phyloP scores from a whole-genome alignment of 2,113 vertebrate species.

The Notothenia rossii region DNA sequence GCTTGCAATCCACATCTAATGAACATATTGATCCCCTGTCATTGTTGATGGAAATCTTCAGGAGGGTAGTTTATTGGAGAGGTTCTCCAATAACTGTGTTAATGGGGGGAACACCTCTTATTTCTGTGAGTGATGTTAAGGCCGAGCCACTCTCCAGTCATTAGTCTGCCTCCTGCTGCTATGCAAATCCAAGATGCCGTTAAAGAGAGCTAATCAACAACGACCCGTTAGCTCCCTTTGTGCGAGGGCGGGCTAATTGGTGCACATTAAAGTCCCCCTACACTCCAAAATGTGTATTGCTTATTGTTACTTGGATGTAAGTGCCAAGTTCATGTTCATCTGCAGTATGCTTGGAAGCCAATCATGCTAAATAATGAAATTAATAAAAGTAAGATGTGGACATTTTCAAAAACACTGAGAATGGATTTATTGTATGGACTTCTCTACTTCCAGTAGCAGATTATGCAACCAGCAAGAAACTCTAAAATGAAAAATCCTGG shows the following conservation, averaged over 20 bases:
- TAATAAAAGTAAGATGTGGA: background rate
- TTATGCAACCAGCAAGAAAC: background rate
- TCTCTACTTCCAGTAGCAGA: background rate
- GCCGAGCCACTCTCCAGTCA: constrained; percentile 23
- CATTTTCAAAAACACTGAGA: background rate
- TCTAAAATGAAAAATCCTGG: background rate
- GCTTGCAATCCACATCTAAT: constrained; percentile 30
- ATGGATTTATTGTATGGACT: too few species aligned
- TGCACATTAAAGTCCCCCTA: constrained; percentile 18
- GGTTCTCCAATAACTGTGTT: constrained; percentile 10
- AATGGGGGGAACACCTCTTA: constrained; percentile 21
- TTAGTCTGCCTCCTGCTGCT: constrained; percentile 61
- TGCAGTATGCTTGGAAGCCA: background rate
- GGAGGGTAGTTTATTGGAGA: constrained; percentile 2
- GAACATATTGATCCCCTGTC: constrained; percentile 55
- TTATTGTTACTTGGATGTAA: background rate
- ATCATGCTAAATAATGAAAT: background rate
- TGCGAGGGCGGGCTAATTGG: constrained; percentile 23
- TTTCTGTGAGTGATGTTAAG: constrained; percentile 19
- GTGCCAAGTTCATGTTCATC: background rate
- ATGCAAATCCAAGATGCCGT: constrained; percentile 58
- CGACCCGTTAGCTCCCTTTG: constrained; percentile 54
- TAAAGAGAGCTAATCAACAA: constrained; percentile 62
- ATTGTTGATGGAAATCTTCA: constrained; percentile 31
- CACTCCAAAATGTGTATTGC: background rate